Percentiles rank a stretch among this genome's conserved stretches.
These are phyloP conservation scores for Synergus itoensis DNA, from an alignment of 2,888 invertebrate species.

Conservation along the genomic window DNA sequence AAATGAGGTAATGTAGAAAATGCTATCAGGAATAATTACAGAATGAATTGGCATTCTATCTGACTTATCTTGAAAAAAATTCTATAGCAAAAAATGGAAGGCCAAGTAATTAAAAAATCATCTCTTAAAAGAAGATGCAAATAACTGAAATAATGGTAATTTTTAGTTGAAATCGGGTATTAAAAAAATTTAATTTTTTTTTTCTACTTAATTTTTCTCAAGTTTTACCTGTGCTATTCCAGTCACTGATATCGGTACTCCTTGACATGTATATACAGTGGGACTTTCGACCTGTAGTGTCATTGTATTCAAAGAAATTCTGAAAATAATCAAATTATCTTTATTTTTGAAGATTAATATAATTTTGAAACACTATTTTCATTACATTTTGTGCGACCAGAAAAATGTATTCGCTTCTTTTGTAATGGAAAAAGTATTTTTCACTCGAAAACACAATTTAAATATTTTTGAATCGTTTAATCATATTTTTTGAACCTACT, in stretches of 20 bases:
- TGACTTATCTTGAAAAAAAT: conserved; percentile 55
- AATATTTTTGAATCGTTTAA: not conserved
- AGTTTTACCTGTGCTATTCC: conserved; percentile 94
- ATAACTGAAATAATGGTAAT: not conserved
- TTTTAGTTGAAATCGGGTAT: too few relatives aligned
- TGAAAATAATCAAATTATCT: conserved; percentile 72
- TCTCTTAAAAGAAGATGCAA: not conserved
- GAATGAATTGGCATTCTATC: too few relatives aligned
- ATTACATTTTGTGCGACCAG: not conserved
- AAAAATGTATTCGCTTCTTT: not conserved
- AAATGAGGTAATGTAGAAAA: too few relatives aligned
- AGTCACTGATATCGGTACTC: conserved; percentile 97
- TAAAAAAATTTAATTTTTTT: not conserved
- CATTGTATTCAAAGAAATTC: conserved; percentile 98
- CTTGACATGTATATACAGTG: conserved; percentile 97
- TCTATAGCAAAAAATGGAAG: not conserved
- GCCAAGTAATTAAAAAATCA: conserved; percentile 18
- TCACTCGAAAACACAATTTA: not conserved
- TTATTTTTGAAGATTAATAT: conserved; percentile 1
- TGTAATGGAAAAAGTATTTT: not conserved
- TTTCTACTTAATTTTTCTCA: too few relatives aligned
- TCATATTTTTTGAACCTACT: conserved; percentile 77
- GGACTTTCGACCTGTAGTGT: conserved; percentile 97
- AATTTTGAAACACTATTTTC: not conserved
- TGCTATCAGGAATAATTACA: too few relatives aligned